Conservation (phyloP, 2,888 invertebrate genomes). For the Erebia palarica region DNA sequence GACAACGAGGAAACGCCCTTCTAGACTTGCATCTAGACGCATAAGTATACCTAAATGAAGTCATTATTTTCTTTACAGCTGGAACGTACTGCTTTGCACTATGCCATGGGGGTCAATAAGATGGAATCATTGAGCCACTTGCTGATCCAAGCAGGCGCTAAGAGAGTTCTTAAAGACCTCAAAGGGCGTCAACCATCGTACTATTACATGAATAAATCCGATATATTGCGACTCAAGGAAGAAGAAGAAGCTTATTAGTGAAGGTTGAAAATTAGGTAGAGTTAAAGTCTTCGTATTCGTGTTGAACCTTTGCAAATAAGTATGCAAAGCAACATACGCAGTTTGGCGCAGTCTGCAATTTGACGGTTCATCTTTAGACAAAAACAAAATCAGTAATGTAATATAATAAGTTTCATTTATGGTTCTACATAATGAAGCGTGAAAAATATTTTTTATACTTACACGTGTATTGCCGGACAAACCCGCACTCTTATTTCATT, state of each 20-base stretch:
- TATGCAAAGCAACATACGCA: too few relatives aligned
- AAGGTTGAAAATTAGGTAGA: not conserved
- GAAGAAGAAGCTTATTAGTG: constrained; percentile 87
- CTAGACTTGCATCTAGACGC: not conserved
- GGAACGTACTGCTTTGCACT: constrained; percentile 93
- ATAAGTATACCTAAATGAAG: not conserved
- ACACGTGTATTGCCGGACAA: too few relatives aligned
- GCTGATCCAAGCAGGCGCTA: constrained; percentile 91
- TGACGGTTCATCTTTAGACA: too few relatives aligned
- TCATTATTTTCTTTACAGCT: constrained; percentile 79
- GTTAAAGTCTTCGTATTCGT: not conserved
- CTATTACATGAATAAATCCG: constrained; percentile 96
- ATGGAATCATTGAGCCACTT: constrained; percentile 91
- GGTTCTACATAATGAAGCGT: too few relatives aligned
- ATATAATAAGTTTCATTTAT: too few relatives aligned
- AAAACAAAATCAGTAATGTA: too few relatives aligned
- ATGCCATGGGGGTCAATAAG: constrained; percentile 94
- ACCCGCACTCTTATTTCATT: too few relatives aligned
- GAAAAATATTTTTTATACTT: too few relatives aligned
- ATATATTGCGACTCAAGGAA: constrained; percentile 91
- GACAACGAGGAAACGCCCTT: too few relatives aligned
- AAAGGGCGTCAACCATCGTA: constrained; percentile 95
- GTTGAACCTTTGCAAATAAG: not conserved
- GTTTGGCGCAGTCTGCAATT: too few relatives aligned
- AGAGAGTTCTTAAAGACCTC: constrained; percentile 91